Base-by-base conservation (phyloP, 2,113 vertebrate genomes). In the Crotophaga sulcirostris region DNA sequence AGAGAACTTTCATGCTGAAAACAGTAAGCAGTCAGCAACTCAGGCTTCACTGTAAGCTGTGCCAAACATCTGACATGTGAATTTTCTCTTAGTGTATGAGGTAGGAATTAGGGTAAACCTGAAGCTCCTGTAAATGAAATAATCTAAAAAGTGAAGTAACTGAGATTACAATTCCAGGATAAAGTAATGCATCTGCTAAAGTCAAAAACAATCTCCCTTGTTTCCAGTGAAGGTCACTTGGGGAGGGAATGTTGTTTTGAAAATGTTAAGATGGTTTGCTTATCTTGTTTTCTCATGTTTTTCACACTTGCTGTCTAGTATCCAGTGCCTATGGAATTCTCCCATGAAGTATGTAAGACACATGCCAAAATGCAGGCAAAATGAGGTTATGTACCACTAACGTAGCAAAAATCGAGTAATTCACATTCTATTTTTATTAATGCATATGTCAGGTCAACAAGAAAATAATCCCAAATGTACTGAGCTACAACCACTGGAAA, bases 341-440 rank as follows among this genome's bases (percentile, higher is more conserved):
- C 55, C 44, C 0, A 0, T 14, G 6, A 73, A n/a, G 3, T 16
- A 16, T 0, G 4, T 1, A 29, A 33, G 44, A 59, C 2, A 8
- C 1, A 28, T 20, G 24, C 13, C 68, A 81, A 73, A 80, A 52
- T 0, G 2, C 16, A 44, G 1, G 2, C 25, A 73, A 49, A 75
- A 56, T 12, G 2, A 6, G 12, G 11, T 70, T 36, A 76, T 0
- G 5, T 4, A 62, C 15, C 26, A 47, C 34, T 40, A 47, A n/a
- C 0, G 3, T 1, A 42, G 31, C 15, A 44, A 44, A 69, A 55
- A 84, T 0, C 0, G 6, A 45, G 6, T 33, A 62, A 75, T 23
- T 59, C 24, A 36, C 20, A 13, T 0, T 31, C 16, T 54, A n/a
- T 42, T 90, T 45, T 73, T 67, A 79, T 52, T 34, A 63, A 13